phyloP scores from a whole-genome alignment of 2,888 invertebrate genomes.

The Conomelus anceps region DNA sequence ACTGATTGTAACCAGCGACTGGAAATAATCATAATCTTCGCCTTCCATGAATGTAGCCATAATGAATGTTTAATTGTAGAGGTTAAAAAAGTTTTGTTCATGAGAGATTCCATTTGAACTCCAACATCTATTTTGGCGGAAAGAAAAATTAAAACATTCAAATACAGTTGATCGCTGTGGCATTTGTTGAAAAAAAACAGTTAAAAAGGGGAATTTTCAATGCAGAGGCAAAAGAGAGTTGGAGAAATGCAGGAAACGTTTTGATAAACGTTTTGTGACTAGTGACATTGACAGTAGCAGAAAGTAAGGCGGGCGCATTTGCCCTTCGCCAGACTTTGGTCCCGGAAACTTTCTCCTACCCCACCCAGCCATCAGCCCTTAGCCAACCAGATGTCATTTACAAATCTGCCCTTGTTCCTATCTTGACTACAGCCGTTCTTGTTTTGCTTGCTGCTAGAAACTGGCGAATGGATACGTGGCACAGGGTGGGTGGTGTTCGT shows the following conservation, averaged over 20 bases:
- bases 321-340: not conserved
- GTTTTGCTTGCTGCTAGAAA: not conserved
- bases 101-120: not conserved
- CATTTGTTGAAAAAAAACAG: not conserved
- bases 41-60: no score
- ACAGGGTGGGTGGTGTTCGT: not conserved
- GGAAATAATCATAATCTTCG: no score
- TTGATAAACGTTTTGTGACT: not conserved
- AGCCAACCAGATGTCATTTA: not conserved
- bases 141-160: not conserved
- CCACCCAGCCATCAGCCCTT: not conserved
- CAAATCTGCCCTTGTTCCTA: not conserved
- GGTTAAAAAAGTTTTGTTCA: not conserved
- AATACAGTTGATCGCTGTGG: no score
- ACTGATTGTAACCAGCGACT: no score
- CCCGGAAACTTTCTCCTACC: not conserved
- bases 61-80: not conserved
- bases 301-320: not conserved
- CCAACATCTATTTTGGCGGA: not conserved
- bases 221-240: not conserved
- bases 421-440: not conserved
- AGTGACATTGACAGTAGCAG: not conserved
- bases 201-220: not conserved
- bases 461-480: not conserved
- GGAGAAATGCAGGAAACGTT: not conserved